These are phyloP conservation scores for Muntiacus reevesi DNA, from an alignment of 2,113 vertebrate genomes.

Conservation along the genomic window DNA sequence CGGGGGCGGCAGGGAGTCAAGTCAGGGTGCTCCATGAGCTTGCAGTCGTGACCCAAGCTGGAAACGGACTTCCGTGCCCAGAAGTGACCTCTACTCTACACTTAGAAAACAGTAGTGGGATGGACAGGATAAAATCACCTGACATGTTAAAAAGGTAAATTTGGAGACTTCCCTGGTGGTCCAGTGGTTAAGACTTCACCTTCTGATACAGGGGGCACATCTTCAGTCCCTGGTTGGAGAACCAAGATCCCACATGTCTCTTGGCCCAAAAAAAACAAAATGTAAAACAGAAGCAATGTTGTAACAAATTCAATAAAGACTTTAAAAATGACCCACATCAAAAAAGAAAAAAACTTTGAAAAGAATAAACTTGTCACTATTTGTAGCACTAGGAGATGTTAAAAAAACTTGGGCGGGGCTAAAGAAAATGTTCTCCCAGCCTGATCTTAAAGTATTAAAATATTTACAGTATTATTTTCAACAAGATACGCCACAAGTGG, in stretches of 20 bases:
- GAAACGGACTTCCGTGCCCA: background rate
- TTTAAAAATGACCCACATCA: background rate
- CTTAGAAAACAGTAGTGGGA: too few relatives aligned
- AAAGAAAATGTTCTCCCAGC: background rate
- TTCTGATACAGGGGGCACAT: background rate
- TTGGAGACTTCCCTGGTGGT: background rate
- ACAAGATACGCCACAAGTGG: background rate
- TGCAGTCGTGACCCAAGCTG: background rate
- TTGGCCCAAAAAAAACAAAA: background rate
- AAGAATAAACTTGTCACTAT: background rate
- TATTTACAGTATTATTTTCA: background rate
- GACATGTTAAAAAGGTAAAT: background rate
- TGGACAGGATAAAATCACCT: background rate
- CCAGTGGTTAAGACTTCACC: background rate
- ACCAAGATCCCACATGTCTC: background rate
- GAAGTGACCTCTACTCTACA: background rate
- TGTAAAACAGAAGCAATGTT: background rate
- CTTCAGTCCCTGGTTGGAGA: background rate
- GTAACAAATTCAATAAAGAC: background rate
- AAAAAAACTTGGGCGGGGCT: background rate
- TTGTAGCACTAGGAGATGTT: too few relatives aligned
- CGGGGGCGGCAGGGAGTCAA: rapidly evolving
- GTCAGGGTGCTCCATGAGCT: too few relatives aligned
- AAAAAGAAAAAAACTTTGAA: background rate
- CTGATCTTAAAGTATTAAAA: background rate